Evolutionary conservation across 2,113 vertebrate species (phyloP).

Genomic region (Toxotes chatareus): DNA sequence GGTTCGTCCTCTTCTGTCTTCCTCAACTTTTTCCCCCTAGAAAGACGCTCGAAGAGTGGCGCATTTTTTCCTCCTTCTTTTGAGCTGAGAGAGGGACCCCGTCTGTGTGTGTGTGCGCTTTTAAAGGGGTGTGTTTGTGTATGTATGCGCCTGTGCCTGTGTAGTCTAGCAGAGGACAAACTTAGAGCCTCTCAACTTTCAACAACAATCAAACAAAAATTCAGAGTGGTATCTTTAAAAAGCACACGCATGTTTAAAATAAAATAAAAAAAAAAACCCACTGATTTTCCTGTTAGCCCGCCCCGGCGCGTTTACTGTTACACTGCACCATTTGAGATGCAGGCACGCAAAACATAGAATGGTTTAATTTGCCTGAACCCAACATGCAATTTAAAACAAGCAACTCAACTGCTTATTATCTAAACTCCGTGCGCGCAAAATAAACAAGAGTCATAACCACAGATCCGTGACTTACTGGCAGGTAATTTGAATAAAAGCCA

Average conservation of each 20-base stretch:
- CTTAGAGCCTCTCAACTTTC: conserved; percentile 70
- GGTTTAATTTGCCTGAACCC: conserved; percentile 41
- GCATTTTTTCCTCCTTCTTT: conserved; percentile 79
- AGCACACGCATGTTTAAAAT: not conserved
- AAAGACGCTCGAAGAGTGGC: conserved; percentile 82
- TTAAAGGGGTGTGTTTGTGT: conserved; percentile 74
- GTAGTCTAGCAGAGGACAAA: conserved; percentile 60
- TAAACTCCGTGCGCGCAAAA: not conserved
- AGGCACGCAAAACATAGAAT: conserved; percentile 19
- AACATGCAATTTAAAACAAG: conserved; percentile 35
- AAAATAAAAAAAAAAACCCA: not conserved
- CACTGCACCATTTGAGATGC: not conserved
- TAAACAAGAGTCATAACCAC: not conserved
- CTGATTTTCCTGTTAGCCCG: not conserved
- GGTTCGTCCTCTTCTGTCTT: conserved; percentile 75
- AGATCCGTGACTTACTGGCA: not conserved
- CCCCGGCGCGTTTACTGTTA: conserved; percentile 3
- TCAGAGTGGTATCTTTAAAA: conserved; percentile 35
- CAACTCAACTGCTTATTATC: conserved; percentile 24
- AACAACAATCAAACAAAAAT: conserved; percentile 56
- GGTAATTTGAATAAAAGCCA: not conserved
- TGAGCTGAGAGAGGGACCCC: conserved; percentile 78
- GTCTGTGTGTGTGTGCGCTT: conserved; percentile 60
- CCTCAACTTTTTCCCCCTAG: conserved; percentile 78
- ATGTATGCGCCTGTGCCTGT: conserved; percentile 44